A percentile compares a stretch with the other conserved stretches of the same genome.
phyloP scores from a whole-genome alignment of 2,888 invertebrate genomes.

The Thecocarcelia acutangulata region DNA sequence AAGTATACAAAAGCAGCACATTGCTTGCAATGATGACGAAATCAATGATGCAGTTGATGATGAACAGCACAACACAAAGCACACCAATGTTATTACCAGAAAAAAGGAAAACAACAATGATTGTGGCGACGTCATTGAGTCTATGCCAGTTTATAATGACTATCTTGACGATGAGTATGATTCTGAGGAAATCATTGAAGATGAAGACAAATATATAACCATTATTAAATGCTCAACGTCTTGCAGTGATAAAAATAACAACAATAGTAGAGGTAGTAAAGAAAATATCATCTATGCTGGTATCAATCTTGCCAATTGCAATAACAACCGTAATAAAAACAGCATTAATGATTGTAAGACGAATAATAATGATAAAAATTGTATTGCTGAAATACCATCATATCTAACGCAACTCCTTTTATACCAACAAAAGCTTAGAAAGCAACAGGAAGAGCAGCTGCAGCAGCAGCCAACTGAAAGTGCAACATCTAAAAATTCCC shows the following conservation, averaged over 20 bases:
- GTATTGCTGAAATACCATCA: conserved; percentile 37
- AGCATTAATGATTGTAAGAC: conserved; percentile 31
- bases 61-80: conserved; percentile 37
- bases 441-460: background rate
- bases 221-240: conserved; percentile 46
- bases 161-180: conserved; percentile 34
- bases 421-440: conserved; percentile 24
- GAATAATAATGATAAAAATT: conserved; percentile 41
- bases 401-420: conserved; percentile 44
- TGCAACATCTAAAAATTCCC: background rate
- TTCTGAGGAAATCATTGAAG: conserved; percentile 39
- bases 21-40: conserved; percentile 63
- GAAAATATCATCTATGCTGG: conserved; percentile 45
- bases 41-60: conserved; percentile 67
- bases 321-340: conserved; percentile 39
- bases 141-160: conserved; percentile 52
- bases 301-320: conserved; percentile 62
- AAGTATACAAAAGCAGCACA: conserved; percentile 40
- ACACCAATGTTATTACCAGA: background rate
- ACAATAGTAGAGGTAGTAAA: conserved; percentile 41
- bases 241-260: conserved; percentile 39
- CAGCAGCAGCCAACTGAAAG: background rate
- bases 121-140: conserved; percentile 60
- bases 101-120: conserved; percentile 33
- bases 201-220: conserved; percentile 57